Percentiles rank a stretch among this genome's conserved stretches.
Conservation (phyloP, 2,888 invertebrate species). For the Eudasyphora cyanicolor region DNA sequence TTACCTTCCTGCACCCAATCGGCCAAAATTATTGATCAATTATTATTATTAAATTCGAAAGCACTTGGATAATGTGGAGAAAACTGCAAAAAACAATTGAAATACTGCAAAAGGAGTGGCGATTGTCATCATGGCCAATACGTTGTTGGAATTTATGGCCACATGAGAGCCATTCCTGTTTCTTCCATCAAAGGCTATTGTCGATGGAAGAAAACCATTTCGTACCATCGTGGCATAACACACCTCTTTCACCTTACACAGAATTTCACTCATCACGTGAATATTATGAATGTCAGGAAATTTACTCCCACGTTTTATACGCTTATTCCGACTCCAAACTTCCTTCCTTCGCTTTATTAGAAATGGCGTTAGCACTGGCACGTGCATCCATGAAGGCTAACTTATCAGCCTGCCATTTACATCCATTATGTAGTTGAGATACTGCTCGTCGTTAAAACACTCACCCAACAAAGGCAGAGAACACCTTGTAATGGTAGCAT, state of each 20-base stretch:
- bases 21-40: conserved; percentile 94
- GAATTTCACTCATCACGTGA: conserved; percentile 98
- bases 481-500: conserved; percentile 96
- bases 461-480: conserved; percentile 98
- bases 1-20: conserved; percentile 88
- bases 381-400: conserved; percentile 99
- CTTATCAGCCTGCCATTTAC: conserved; percentile 98
- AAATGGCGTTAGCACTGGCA: conserved; percentile 98
- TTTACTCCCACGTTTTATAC: conserved; percentile 98
- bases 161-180: conserved; percentile 99
- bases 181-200: conserved; percentile 97
- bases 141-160: conserved; percentile 99
- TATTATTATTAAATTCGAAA: conserved; percentile 98
- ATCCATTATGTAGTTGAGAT: conserved; percentile 97
- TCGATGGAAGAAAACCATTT: conserved; percentile 98
- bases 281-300: conserved; percentile 99
- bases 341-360: conserved; percentile 99
- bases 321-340: conserved; percentile 98
- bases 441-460: conserved; percentile 91
- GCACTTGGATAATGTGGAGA: conserved; percentile 96
- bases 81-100: conserved; percentile 99
- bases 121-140: conserved; percentile 98
- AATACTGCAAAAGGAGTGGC: conserved; percentile 98
- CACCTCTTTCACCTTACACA: conserved; percentile 95
- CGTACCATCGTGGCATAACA: conserved; percentile 95